Percentiles rank a stretch among this genome's conserved stretches.
phyloP scores from a whole-genome alignment of 2,797 vertebrate species.

The Emys orbicularis region DNA sequence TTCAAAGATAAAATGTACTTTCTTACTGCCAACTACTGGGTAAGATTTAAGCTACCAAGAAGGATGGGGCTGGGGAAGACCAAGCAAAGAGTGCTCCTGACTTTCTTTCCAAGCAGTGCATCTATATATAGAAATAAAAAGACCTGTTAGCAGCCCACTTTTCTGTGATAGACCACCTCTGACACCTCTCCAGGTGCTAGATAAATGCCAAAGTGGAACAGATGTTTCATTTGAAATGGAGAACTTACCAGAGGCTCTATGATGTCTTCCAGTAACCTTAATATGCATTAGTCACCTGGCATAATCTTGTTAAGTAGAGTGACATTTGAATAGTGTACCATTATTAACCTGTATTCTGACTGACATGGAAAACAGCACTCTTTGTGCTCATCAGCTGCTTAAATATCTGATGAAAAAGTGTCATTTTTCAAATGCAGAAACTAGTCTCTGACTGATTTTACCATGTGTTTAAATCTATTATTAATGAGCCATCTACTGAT shows the following conservation, averaged over 20 bases:
- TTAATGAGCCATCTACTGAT: background rate
- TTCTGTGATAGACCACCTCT: background rate
- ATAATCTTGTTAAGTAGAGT: background rate
- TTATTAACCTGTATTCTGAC: too few relatives aligned
- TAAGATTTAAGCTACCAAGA: background rate
- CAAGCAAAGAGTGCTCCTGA: background rate
- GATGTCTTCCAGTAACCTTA: background rate
- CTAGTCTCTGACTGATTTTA: background rate
- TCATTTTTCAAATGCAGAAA: background rate
- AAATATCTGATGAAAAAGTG: background rate
- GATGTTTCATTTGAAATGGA: background rate
- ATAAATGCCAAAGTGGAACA: background rate
- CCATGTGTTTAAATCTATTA: background rate
- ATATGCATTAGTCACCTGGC: background rate
- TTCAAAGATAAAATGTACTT: too few relatives aligned
- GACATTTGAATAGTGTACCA: background rate
- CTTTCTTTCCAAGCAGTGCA: background rate
- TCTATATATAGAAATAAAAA: background rate
- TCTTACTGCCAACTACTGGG: too few relatives aligned
- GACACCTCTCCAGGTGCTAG: background rate
- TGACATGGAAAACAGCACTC: too few relatives aligned
- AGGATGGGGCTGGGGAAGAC: background rate
- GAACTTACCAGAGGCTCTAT: background rate
- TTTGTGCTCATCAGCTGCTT: background rate
- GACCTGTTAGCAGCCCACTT: background rate